Evolutionary conservation across 2,888 invertebrate genomes (phyloP), one percentile per base, ranked within the genome.

Genomic region (Sarcophaga variegata): DNA sequence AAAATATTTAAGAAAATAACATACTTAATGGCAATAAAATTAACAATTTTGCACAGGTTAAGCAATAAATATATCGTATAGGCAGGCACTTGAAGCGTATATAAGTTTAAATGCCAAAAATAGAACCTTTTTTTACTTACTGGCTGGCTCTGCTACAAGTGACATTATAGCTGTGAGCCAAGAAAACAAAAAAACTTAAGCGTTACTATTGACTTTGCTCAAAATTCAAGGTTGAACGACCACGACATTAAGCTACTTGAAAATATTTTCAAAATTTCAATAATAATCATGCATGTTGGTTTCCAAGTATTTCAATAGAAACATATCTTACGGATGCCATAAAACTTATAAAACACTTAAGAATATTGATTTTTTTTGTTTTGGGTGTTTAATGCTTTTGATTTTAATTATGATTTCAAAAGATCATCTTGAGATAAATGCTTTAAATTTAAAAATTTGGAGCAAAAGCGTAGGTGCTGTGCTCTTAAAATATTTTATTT

Each of bases 141-240:
- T 69, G 66, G 66, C n/a, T 69, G 37, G 37, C 8, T 37, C 8
- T 37, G 47, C 5, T 69, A 11, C 17, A 69, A 79, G 20, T 79
- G 79, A 75, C 69, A 75, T 63, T 79, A 59, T 74, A 49, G 5
- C 62, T 2, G 54, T 20, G 6, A 20, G 69, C 45, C 37, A 75
- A 79, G 6, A 70, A 14, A 70, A 14, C 49, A 72, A 20, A 62
- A 14, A 70, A 64, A 4, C 20, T 45, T 49, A 22, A 22, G 64
- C 10, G 66, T 69, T 81, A 75, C 37, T 82, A 83, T 77, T 86
- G 86, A 86, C 86, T 86, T 86, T 86, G 86, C 71, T 69, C 37
- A 62, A 64, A 12, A 69, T 80, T 80, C 83, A 86, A 86, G 86
- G 86, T 86, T 70, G 59, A 12, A 49, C 60, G 17, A 64, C 47